These are phyloP conservation scores for Bombus balteatus DNA, from an alignment of 1,140 invertebrate genomes.

Conservation along the genomic window DNA sequence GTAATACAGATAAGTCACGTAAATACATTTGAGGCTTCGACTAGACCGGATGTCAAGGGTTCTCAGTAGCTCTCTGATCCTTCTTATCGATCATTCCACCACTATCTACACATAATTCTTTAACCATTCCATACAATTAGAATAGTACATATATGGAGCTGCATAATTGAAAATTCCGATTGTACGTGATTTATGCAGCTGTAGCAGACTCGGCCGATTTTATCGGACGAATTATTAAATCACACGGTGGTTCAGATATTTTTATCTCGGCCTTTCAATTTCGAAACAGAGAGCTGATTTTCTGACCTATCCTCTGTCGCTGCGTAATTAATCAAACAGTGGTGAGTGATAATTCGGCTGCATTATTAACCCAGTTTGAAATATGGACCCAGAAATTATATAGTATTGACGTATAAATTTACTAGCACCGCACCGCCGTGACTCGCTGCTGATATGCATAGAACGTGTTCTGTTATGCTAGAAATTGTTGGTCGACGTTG, in stretches of 20 bases:
- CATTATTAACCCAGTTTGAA: slow-evolving; percentile 24
- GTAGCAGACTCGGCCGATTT: not conserved
- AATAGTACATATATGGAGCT: not conserved
- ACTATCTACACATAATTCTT: not conserved
- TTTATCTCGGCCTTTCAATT: slow-evolving; percentile 1
- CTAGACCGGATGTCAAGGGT: not conserved
- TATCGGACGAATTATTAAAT: not conserved
- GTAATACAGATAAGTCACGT: not conserved
- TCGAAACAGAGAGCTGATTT: not conserved
- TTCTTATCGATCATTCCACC: not conserved
- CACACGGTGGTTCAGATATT: not conserved
- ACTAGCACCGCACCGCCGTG: not conserved
- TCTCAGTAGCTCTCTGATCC: not conserved
- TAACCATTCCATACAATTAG: not conserved
- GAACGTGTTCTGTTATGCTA: not conserved
- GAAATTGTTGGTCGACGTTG: not conserved
- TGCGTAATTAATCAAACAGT: slow-evolving; percentile 1
- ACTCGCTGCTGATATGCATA: not conserved
- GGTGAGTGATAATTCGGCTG: slow-evolving; percentile 14
- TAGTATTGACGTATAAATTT: slow-evolving; percentile 17
- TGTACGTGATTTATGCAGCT: not conserved
- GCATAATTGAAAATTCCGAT: not conserved
- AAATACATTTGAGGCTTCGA: not conserved
- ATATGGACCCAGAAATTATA: slow-evolving; percentile 26
- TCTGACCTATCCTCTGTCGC: not conserved